Conservation (phyloP, 2,888 invertebrate species). For the Lingula anatina region DNA sequence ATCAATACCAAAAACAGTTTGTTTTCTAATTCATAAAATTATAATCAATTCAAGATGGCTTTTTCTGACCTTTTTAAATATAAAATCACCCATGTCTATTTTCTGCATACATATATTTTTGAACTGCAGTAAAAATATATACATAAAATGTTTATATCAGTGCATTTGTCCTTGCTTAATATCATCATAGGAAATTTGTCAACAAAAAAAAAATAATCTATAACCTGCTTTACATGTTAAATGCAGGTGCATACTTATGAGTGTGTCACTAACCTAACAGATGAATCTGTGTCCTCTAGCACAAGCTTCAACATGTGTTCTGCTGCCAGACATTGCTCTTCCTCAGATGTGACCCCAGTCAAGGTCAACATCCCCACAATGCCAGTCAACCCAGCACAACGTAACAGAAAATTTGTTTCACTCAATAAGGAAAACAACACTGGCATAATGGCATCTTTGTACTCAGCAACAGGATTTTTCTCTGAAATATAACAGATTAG, state of each 20-base stretch:
- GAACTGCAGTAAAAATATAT: too few species aligned
- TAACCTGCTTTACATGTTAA: too few species aligned
- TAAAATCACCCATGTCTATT: too few species aligned
- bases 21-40: too few species aligned
- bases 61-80: too few species aligned
- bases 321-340: constrained; percentile 8
- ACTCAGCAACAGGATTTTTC: constrained; percentile 12
- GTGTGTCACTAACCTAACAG: constrained; percentile 8
- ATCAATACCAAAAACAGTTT: too few species aligned
- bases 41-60: too few species aligned
- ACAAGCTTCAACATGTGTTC: constrained; percentile 6
- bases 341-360: background rate
- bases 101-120: too few species aligned
- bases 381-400: constrained; percentile 5
- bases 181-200: too few species aligned
- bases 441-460: constrained; percentile 12
- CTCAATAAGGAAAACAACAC: constrained; percentile 9
- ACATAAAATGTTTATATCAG: too few species aligned
- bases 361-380: constrained; percentile 6
- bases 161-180: too few species aligned
- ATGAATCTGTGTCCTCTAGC: constrained; percentile 8
- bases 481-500: constrained; percentile 5
- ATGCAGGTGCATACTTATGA: background rate
- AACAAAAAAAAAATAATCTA: too few species aligned
- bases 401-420: constrained; percentile 9